Evolutionary conservation across 2,888 invertebrate genomes (phyloP).

Genomic region (Disparrhopalites patrizii): DNA sequence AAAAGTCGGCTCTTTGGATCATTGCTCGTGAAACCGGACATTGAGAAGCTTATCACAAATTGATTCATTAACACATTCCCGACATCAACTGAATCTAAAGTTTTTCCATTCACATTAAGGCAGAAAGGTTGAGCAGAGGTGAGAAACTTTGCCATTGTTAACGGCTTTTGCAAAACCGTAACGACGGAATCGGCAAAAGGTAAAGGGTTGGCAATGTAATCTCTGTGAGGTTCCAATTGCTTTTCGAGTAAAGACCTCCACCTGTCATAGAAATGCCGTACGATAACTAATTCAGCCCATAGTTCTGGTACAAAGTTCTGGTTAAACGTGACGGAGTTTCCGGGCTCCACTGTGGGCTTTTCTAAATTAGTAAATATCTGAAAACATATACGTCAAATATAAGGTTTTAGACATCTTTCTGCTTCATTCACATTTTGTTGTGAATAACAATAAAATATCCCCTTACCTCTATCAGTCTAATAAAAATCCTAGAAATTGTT

Average conservation of each 20-base stretch:
- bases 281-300: slow-evolving; percentile 19
- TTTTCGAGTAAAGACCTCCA: slow-evolving; percentile 33
- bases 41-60: slow-evolving; percentile 14
- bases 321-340: neutral
- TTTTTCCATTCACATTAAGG: slow-evolving; percentile 1
- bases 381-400: neutral
- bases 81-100: slow-evolving; percentile 7
- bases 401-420: neutral
- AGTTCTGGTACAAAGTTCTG: slow-evolving; percentile 20
- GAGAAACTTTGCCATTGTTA: slow-evolving; percentile 15
- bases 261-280: slow-evolving; percentile 30
- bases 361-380: slow-evolving; percentile 21
- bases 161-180: slow-evolving; percentile 13
- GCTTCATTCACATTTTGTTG: too few species aligned
- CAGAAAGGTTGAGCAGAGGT: neutral
- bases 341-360: slow-evolving; percentile 8
- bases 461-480: slow-evolving; percentile 38
- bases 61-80: slow-evolving; percentile 11
- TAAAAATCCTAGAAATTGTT: slow-evolving; percentile 24
- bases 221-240: slow-evolving; percentile 14
- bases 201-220: slow-evolving; percentile 19
- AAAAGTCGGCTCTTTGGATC: slow-evolving; percentile 17
- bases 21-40: neutral
- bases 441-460: too few species aligned
- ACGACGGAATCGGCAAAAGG: slow-evolving; percentile 26